Conservation (phyloP, 2,888 invertebrate genomes). For the Oscheius myriophilus region DNA sequence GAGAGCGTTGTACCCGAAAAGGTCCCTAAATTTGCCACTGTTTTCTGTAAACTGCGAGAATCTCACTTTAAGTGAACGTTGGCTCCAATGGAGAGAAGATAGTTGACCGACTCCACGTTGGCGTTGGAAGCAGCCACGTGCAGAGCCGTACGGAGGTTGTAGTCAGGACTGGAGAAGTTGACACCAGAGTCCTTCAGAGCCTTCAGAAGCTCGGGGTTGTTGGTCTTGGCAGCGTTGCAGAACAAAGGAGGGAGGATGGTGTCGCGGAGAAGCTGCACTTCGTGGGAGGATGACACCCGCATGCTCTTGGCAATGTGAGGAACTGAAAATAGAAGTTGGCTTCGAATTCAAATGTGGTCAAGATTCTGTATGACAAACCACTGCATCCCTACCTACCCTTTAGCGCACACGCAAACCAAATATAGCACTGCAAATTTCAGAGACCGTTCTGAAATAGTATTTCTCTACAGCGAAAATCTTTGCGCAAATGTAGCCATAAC, state of each 20-base stretch:
- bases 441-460: too few relatives aligned
- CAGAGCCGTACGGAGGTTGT: slow-evolving; percentile 82
- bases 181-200: slow-evolving; percentile 76
- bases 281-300: slow-evolving; percentile 61
- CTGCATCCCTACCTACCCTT: neutral
- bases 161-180: slow-evolving; percentile 80
- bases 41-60: neutral
- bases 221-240: slow-evolving; percentile 77
- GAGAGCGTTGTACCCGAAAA: slow-evolving; percentile 74
- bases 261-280: slow-evolving; percentile 66
- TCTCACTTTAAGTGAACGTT: slow-evolving; percentile 79
- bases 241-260: slow-evolving; percentile 80
- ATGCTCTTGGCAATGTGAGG: slow-evolving; percentile 66
- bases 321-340: slow-evolving; percentile 43
- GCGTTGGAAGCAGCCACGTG: slow-evolving; percentile 84
- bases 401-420: too few relatives aligned
- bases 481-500: too few relatives aligned
- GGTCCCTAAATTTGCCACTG: slow-evolving; percentile 58
- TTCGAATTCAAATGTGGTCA: neutral
- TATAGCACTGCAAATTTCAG: too few relatives aligned
- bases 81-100: slow-evolving; percentile 82
- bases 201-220: slow-evolving; percentile 67
- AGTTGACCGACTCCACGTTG: slow-evolving; percentile 79
- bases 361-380: neutral
- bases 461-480: too few relatives aligned